Base-by-base conservation (phyloP, 1,140 invertebrate species). In the Delia radicum region DNA sequence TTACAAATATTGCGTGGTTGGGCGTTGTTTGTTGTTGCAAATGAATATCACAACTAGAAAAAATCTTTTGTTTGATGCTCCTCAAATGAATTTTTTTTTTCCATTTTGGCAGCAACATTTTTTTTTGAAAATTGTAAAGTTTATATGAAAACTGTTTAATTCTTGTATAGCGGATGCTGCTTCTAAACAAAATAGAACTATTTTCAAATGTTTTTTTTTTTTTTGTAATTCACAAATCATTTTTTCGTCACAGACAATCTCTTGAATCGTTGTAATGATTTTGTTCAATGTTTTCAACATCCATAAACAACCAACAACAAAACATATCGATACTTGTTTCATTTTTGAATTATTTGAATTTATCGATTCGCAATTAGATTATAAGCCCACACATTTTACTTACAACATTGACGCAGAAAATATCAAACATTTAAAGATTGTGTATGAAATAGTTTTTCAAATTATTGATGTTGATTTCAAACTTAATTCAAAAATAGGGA, bases 351-450 rank as follows among this genome's bases (percentile, higher is more conserved):
- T 67, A 67, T 67, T 67, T 67, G 63, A 67, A 69, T 69, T 55
- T 69, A 69, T 69, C 65, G 65, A 69, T 69, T 69, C 18, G 65
- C 65, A 69, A 69, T 69, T 69, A 69, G 65, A 69, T 69, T 69
- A 69, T 69, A 13, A 29, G 65, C 65, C 65, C 65, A 69, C 65
- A 69, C 65, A 69, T 69, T 69, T 69, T 37, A 33, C 21, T 55
- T 55, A n/a, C n/a, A n/a, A n/a, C n/a, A n/a, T n/a, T n/a, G n/a
- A n/a, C n/a, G n/a, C n/a, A n/a, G n/a, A n/a, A n/a, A n/a, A n/a
- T n/a, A n/a, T n/a, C n/a, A n/a, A n/a, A n/a, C n/a, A n/a, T n/a
- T n/a, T n/a, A n/a, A n/a, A n/a, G n/a, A n/a, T n/a, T n/a, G n/a
- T n/a, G n/a, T n/a, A n/a, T n/a, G n/a, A n/a, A n/a, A n/a, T n/a